Evolutionary conservation across 1,140 invertebrate species (phyloP), one percentile per base, ranked within the genome.

Genomic region (Drosophila mauritiana): DNA sequence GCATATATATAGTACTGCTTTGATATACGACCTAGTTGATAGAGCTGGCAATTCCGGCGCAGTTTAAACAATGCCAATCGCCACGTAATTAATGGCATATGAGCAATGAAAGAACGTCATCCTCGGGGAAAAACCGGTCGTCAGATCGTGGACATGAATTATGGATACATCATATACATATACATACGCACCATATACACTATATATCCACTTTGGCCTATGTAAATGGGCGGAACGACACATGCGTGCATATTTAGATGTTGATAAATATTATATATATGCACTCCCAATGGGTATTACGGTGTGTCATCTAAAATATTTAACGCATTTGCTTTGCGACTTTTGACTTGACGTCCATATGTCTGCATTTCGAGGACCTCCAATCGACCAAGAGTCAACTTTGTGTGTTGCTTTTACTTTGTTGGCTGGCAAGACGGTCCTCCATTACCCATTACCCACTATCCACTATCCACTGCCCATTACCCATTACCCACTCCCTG

Each of bases 251-350:
- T 80, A 89, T 88, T 88, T 88, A 88, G 83, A 73, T 57, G 76
- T 79, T 86, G 80, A 89, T 88, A 67, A 83, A 88, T 88, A 77
- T 88, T 88, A 57, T 68, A 84, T 84, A 57, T 20, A 49, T 67
- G 49, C 64, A 70, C 6, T 55, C 52, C 65, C 68, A 70, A 70
- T 70, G 68, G 64, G 68, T 72, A 72, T 72, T 72, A 72, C 65
- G 68, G 43, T 52, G 68, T 72, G 68, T 70, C 65, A 57, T 63
- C 49, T 84, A 6, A 85, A 84, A 84, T 85, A 84, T 84, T 84
- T 64, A 84, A 85, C 62, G 42, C 81, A 67, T 83, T 83, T 83
- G 57, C 52, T 75, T 63, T 79, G 39, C 46, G 36, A 51, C 59
- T 40, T 25, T 64, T 31, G 34, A 42, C 39, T 51, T 10, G 17